Conservation (phyloP, 2,888 invertebrate genomes). For the Idaea dimidiata region DNA sequence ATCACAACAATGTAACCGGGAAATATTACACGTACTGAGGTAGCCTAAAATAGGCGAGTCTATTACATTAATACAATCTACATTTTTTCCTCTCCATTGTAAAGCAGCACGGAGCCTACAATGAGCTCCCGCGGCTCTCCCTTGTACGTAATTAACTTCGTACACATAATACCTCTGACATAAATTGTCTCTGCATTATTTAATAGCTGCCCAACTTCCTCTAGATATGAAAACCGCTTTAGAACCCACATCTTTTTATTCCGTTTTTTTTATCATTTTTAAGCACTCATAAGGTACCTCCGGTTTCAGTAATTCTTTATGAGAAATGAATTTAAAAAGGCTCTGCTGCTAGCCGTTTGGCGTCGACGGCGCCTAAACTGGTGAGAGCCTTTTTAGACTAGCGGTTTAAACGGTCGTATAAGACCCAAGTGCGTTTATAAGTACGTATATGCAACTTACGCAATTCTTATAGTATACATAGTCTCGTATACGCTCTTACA, state of each 20-base stretch:
- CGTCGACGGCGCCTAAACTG: not conserved
- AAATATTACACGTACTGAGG: too few relatives aligned
- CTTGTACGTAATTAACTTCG: constrained; percentile 27
- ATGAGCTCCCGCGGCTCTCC: constrained; percentile 4
- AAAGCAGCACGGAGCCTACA: not conserved
- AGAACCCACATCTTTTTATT: constrained; percentile 28
- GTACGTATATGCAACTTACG: too few relatives aligned
- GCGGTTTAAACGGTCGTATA: too few relatives aligned
- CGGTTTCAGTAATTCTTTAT: constrained; percentile 24
- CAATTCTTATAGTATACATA: too few relatives aligned
- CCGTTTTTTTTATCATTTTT: constrained; percentile 27
- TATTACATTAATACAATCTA: constrained; percentile 1
- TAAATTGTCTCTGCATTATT: constrained; percentile 33
- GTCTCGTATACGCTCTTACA: too few relatives aligned
- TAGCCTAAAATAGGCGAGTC: not conserved
- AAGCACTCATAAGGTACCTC: constrained; percentile 24
- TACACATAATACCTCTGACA: constrained; percentile 27
- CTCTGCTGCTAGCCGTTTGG: constrained; percentile 1
- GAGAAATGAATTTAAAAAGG: constrained; percentile 17
- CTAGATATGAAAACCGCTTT: constrained; percentile 26
- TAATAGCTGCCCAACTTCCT: constrained; percentile 26
- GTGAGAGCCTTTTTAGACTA: not conserved
- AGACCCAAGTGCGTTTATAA: too few relatives aligned
- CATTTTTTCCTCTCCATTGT: not conserved
- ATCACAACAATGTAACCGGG: too few relatives aligned